Base-by-base conservation (phyloP, 2,797 vertebrate genomes). In the Myiotriccus ornatus region DNA sequence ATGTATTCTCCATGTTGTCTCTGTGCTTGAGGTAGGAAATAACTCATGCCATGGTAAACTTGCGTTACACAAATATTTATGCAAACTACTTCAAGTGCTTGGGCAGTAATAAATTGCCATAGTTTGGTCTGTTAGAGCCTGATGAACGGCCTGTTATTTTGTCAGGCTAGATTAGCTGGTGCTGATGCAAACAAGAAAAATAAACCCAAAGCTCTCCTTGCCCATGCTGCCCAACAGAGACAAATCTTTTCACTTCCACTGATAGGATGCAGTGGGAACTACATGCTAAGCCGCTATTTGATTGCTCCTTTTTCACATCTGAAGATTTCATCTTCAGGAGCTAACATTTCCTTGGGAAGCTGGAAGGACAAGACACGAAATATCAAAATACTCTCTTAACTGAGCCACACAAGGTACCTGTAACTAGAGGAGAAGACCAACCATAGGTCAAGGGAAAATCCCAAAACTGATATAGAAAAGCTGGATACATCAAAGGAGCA, bases 31-130 rank as follows among this genome's bases (percentile, higher is more conserved):
- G 56, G 47, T 23, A 71, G 52, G 80, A 73, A 94, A 86, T 75
- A 75, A 67, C 30, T 84, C 63, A 84, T 44, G 63, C 27, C 0
- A 0, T 70, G 41, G 41, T 82, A 82, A 94, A 69, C 28, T 10
- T 82, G 47, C 0, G 0, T 90, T 88, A 79, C 74, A 82, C 59
- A 86, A 89, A 73, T 86, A 92, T 90, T 93, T 86, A 84, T 93
- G 87, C 49, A 86, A 93, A 90, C 37, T 84, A 27, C 78, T 94
- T 92, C 65, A 78, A 70, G 74, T 70, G 27, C 28, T 90, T 81
- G 22, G 14, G 60, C 0, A 0, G 56, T 79, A 95, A 91, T 84
- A 90, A 90, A 88, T 94, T 77, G 80, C 41, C 79, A 34, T 16
- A 1, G 0, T 91, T 90, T 77, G 44, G n/a, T 67, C 85, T 81